Percentiles rank a stretch among this genome's conserved stretches.
phyloP scores from a whole-genome alignment of 2,888 invertebrate species.

The Tetranychus truncatus region DNA sequence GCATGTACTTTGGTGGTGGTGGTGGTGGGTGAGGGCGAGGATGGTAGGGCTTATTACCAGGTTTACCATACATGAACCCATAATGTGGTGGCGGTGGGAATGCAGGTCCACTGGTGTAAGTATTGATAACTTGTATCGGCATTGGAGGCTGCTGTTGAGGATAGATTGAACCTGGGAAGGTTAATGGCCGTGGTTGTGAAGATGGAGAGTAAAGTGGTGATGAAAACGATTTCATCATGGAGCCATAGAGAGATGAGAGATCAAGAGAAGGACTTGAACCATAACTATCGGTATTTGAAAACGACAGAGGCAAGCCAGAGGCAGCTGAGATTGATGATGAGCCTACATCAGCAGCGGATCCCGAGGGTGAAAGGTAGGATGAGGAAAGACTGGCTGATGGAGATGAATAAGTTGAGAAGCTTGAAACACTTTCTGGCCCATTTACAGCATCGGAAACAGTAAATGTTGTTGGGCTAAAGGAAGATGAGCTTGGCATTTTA shows the following conservation, averaged over 20 bases:
- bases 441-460: neutral
- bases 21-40: neutral
- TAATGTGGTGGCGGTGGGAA: neutral
- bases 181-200: neutral
- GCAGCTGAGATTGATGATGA: neutral
- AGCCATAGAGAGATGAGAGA: slow-evolving; percentile 5
- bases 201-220: neutral
- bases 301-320: neutral
- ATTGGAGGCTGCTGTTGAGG: neutral
- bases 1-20: neutral
- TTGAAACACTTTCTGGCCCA: neutral
- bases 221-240: slow-evolving; percentile 7
- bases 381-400: neutral
- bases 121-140: neutral
- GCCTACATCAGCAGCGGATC: neutral
- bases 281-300: neutral
- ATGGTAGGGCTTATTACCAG: neutral
- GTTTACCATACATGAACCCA: neutral
- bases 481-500: neutral
- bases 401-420: neutral
- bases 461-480: neutral
- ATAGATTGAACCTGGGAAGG: neutral
- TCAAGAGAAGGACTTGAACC: neutral
- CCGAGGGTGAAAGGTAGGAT: neutral
- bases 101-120: neutral